Conservation (phyloP, 2,888 invertebrate species). For the Tuta absoluta region DNA sequence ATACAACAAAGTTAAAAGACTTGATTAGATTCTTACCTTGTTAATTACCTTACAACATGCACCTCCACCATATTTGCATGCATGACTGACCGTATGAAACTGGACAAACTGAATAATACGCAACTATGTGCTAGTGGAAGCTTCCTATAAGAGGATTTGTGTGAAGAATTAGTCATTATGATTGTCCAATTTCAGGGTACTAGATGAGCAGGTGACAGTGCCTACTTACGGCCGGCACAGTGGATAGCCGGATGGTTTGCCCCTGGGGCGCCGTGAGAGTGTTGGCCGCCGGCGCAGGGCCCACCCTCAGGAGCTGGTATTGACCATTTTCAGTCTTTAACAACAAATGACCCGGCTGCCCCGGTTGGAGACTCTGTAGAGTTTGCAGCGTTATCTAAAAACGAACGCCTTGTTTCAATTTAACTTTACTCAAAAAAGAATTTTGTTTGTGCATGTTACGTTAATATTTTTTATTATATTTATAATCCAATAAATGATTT, state of each 20-base stretch:
- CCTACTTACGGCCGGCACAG: slow-evolving; percentile 93
- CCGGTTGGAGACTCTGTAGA: slow-evolving; percentile 91
- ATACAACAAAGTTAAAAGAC: slow-evolving; percentile 41
- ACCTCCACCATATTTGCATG: slow-evolving; percentile 70
- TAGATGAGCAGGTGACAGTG: slow-evolving; percentile 62
- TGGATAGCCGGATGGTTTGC: slow-evolving; percentile 91
- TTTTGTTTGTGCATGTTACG: slow-evolving; percentile 16
- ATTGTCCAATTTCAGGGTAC: slow-evolving; percentile 47
- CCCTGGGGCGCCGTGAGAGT: slow-evolving; percentile 82
- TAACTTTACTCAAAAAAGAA: slow-evolving; percentile 41
- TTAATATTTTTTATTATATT: slow-evolving; percentile 22
- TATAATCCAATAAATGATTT: slow-evolving; percentile 41
- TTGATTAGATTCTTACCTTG: slow-evolving; percentile 61
- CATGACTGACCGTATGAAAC: slow-evolving; percentile 56
- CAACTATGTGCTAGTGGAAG: slow-evolving; percentile 23
- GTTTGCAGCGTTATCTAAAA: slow-evolving; percentile 93
- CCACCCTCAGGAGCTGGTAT: slow-evolving; percentile 94
- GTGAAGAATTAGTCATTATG: slow-evolving; percentile 27
- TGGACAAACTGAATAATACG: slow-evolving; percentile 45
- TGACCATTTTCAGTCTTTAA: slow-evolving; percentile 98
- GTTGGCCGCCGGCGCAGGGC: slow-evolving; percentile 86
- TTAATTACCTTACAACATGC: slow-evolving; percentile 65
- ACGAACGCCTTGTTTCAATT: slow-evolving; percentile 71
- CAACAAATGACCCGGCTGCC: slow-evolving; percentile 93
- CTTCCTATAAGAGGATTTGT: slow-evolving; percentile 18